Percentiles rank a stretch among this genome's conserved stretches.
These are phyloP conservation scores for Pogona vitticeps DNA, from an alignment of 2,113 vertebrate genomes.

Conservation along the genomic window DNA sequence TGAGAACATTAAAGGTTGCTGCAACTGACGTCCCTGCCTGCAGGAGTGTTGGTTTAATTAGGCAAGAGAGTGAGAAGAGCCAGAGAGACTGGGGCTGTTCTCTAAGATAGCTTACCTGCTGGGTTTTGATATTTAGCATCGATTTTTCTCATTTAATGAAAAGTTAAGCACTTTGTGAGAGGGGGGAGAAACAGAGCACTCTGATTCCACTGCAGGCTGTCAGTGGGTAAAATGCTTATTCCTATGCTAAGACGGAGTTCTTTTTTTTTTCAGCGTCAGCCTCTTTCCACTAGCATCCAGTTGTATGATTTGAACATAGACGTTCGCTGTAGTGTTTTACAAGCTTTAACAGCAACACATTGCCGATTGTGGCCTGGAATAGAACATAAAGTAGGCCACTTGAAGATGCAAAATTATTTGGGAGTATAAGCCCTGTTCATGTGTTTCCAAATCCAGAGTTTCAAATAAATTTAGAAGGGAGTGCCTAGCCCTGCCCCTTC, in stretches of 20 bases:
- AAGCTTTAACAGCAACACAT: neutral
- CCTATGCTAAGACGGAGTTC: neutral
- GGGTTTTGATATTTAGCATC: constrained; percentile 12
- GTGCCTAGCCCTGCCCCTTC: neutral
- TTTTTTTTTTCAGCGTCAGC: neutral
- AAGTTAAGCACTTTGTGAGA: constrained; percentile 14
- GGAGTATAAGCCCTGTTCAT: too few relatives aligned
- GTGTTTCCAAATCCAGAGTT: too few relatives aligned
- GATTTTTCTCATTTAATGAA: constrained; percentile 17
- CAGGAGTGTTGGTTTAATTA: constrained; percentile 40
- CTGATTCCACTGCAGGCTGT: neutral
- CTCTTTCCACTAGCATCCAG: neutral
- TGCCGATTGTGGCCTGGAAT: neutral
- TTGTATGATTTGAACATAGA: neutral
- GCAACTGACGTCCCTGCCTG: neutral
- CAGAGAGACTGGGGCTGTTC: constrained; percentile 28
- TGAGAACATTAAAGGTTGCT: constrained; percentile 15
- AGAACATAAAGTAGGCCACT: neutral
- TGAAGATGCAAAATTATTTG: neutral
- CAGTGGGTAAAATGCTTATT: constrained; percentile 2
- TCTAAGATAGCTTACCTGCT: neutral
- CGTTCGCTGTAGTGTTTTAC: too few relatives aligned
- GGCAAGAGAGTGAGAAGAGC: constrained; percentile 6
- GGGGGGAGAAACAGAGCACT: neutral
- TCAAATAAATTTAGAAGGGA: neutral